Percentiles rank a stretch among this genome's conserved stretches.
Conservation (phyloP, 2,888 invertebrate genomes). For the Nephrotoma flavescens region DNA sequence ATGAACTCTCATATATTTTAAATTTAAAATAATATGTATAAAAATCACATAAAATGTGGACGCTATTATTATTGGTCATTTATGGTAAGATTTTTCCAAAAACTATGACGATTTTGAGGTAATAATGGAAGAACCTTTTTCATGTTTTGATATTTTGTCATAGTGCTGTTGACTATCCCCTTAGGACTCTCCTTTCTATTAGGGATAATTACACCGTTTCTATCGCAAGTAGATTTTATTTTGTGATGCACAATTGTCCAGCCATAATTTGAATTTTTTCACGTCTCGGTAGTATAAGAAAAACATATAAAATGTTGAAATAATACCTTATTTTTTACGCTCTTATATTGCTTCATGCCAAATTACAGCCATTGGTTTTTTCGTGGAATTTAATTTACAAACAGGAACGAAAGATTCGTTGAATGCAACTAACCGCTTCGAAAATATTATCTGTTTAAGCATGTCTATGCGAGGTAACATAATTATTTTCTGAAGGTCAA, state of each 20-base stretch:
- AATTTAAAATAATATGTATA: too few relatives aligned
- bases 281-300: too few relatives aligned
- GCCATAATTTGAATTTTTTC: too few relatives aligned
- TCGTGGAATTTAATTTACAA: neutral
- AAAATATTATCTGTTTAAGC: neutral
- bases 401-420: neutral
- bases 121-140: neutral
- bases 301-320: too few relatives aligned
- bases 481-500: neutral
- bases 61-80: neutral
- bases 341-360: neutral
- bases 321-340: neutral
- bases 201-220: too few relatives aligned
- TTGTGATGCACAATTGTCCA: too few relatives aligned
- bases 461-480: neutral
- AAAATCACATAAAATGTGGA: too few relatives aligned
- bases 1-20: too few relatives aligned
- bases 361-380: neutral
- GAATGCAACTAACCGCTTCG: neutral
- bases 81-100: neutral
- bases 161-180: neutral
- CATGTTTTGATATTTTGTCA: neutral
- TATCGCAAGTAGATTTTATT: too few relatives aligned
- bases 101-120: neutral
- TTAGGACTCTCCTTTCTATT: neutral